Evolutionary conservation across 2,888 invertebrate species (phyloP), one percentile per base, ranked within the genome.

Genomic region (Aleiodes testaceus): DNA sequence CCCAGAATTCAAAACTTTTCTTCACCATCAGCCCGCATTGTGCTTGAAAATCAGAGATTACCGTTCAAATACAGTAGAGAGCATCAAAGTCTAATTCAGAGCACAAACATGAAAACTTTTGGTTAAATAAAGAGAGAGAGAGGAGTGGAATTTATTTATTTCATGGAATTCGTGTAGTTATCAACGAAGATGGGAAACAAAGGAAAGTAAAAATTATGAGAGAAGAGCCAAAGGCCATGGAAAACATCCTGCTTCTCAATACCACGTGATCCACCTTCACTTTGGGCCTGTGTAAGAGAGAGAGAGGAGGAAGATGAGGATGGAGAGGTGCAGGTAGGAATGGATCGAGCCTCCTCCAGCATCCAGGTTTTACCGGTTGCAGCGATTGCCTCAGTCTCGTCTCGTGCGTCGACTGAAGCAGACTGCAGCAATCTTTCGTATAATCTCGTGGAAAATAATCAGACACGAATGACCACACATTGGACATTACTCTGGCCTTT

Each of bases 181-280:
- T 49, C 49, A 49, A 6, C 49, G 16, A 50, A 18, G 18, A 16
- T 16, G 3, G 2, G 14, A 50, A 50, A 16, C 16, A 50, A 50
- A 18, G 11, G 11, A 16, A 50, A 50, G 18, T 18, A 16, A 50
- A 20, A 50, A 50, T 11, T n/a, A 18, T 11, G 3, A 26, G 26
- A 73, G 36, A 36, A 36, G 36, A 36, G 36, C 36, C 69, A 75
- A 75, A 75, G 75, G 75, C 75, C 75, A 75, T 69, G 70, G 72
- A 70, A 68, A 72, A 74, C 70, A 70, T 74, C 75, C 74, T 69
- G 70, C 74, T 66, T 73, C 73, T 36, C 36, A 7, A 26, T 52
- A 69, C 72, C 69, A 49, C 52, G 63, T 16, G 55, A 63, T 42
- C 69, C 68, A 53, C 59, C 36, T 59, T 59, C 59, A 59, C 59